Percentiles rank a stretch among this genome's conserved stretches.
Evolutionary conservation across 2,113 vertebrate species (phyloP).

Genomic region (Neolamprologus kungweensis): DNA sequence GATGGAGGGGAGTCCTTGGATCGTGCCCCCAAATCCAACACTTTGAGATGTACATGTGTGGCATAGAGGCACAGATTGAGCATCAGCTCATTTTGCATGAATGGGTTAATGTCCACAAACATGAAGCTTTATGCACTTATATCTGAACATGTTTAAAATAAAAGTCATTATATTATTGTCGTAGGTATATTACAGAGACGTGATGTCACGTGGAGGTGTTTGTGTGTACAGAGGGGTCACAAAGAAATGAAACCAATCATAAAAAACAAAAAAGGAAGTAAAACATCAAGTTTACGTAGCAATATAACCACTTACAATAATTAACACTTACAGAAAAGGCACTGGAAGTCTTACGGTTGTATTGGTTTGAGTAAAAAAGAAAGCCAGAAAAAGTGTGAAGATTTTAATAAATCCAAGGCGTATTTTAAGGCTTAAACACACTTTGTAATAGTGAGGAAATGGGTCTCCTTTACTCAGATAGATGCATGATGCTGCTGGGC

Average conservation of each 20-base stretch:
- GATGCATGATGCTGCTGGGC: background rate
- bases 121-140: background rate
- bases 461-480: background rate
- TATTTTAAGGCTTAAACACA: background rate
- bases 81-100: background rate
- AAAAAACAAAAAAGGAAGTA: background rate
- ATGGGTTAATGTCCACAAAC: background rate
- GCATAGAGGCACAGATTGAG: background rate
- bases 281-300: constrained; percentile 33
- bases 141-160: background rate
- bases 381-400: constrained; percentile 14
- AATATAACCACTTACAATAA: constrained; percentile 34
- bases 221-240: background rate
- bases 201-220: background rate
- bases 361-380: constrained; percentile 18
- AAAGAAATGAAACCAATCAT: background rate
- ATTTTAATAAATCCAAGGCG: background rate
- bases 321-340: constrained; percentile 53
- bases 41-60: background rate
- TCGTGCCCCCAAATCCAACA: constrained; percentile 41
- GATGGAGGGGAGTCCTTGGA: constrained; percentile 22
- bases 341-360: constrained; percentile 35
- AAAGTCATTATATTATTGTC: background rate
- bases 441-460: background rate
- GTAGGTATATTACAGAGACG: background rate